Conservation (phyloP, 2,888 invertebrate genomes). For the Hanleya hanleyi region DNA sequence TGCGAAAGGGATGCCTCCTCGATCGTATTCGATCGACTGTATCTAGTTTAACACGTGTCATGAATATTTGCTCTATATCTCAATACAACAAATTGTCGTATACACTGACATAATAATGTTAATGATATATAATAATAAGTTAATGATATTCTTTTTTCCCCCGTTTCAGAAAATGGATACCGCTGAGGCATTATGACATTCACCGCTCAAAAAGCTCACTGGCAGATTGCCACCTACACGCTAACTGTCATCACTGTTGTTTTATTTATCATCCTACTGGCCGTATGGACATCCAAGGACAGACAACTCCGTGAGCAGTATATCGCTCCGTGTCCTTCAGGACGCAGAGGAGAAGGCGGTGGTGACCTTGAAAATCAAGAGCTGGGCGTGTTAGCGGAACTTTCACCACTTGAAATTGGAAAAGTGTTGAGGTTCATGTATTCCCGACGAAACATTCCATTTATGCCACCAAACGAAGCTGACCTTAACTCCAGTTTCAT, state of each 20-base stretch:
- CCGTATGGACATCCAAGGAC: conserved; percentile 10
- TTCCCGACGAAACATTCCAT: conserved; percentile 34
- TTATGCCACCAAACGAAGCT: conserved; percentile 43
- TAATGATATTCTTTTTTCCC: too few species aligned
- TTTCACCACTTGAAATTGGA: conserved; percentile 48
- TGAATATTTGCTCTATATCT: too few species aligned
- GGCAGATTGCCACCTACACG: conserved; percentile 5
- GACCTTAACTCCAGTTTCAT: conserved; percentile 53
- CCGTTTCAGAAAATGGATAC: not conserved
- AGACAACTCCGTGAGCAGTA: not conserved
- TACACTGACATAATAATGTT: too few species aligned
- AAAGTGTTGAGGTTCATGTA: conserved; percentile 46
- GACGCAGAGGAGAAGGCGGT: conserved; percentile 18
- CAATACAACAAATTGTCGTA: too few species aligned
- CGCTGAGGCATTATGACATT: not conserved
- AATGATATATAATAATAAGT: too few species aligned
- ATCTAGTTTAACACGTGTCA: too few species aligned
- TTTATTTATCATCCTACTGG: conserved; percentile 8
- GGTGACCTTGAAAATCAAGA: conserved; percentile 20
- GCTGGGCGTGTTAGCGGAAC: conserved; percentile 46
- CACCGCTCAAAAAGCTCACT: not conserved
- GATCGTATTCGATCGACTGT: too few species aligned
- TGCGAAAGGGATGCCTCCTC: too few species aligned
- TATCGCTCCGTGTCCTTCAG: not conserved
- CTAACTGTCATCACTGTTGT: not conserved